These are phyloP conservation scores for Heterochromis multidens DNA, from an alignment of 2,113 vertebrate species.

Conservation along the genomic window DNA sequence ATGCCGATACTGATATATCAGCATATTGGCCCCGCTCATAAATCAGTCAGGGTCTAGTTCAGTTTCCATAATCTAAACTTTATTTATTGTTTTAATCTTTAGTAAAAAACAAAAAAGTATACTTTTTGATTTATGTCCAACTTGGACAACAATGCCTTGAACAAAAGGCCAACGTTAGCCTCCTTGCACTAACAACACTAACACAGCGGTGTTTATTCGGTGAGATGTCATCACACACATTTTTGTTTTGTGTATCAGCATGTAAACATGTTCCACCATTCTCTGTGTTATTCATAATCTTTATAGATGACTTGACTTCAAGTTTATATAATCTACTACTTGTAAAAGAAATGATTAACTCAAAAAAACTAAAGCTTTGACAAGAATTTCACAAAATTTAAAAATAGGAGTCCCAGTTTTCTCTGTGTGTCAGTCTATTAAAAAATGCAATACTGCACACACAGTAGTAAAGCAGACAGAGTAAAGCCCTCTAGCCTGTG, in stretches of 20 bases:
- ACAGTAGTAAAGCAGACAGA: conserved; percentile 2
- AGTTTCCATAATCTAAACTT: not conserved
- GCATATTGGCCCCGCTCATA: not conserved
- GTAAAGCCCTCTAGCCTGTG: not conserved
- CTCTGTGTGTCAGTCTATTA: not conserved
- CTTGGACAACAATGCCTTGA: too few species aligned
- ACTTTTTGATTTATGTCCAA: too few species aligned
- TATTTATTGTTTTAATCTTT: too few species aligned
- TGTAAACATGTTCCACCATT: not conserved
- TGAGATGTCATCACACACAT: too few species aligned
- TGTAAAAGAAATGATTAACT: not conserved
- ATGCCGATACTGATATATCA: not conserved
- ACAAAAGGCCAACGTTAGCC: too few species aligned
- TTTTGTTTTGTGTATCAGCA: too few species aligned
- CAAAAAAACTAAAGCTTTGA: not conserved
- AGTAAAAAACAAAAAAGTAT: too few species aligned
- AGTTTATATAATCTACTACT: not conserved
- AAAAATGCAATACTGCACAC: not conserved
- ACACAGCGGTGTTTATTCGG: not conserved
- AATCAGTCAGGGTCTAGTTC: not conserved
- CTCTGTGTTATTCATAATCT: not conserved
- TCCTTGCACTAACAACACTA: not conserved
- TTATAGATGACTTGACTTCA: not conserved
- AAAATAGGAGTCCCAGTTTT: not conserved
- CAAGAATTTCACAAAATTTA: not conserved